These are phyloP conservation scores for Indicator indicator DNA, from an alignment of 2,113 vertebrate species.

Conservation along the genomic window DNA sequence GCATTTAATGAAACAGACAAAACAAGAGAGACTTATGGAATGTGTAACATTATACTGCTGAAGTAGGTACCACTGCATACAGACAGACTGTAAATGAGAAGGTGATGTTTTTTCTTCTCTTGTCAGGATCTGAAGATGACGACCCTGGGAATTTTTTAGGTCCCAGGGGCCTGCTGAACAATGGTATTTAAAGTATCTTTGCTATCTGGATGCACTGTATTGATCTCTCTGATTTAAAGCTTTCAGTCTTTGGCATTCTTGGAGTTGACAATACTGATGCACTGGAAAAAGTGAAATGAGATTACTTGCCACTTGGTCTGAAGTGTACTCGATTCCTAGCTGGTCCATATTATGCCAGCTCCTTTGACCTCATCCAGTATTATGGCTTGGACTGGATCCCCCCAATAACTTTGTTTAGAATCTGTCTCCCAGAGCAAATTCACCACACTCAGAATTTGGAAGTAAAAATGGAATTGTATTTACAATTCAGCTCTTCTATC, in stretches of 20 bases:
- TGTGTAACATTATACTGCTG: background rate
- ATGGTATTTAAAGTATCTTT: slow-evolving; percentile 75
- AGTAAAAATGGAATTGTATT: too few relatives aligned
- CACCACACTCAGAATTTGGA: too few relatives aligned
- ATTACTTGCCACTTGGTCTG: background rate
- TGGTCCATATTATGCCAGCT: background rate
- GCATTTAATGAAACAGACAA: background rate
- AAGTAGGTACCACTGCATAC: background rate
- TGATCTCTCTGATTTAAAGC: slow-evolving; percentile 15
- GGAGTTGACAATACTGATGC: slow-evolving; percentile 52
- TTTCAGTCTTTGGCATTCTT: slow-evolving; percentile 63
- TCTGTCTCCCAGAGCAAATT: too few relatives aligned
- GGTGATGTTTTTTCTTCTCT: slow-evolving; percentile 68
- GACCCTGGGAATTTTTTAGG: slow-evolving; percentile 72
- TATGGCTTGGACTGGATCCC: too few relatives aligned
- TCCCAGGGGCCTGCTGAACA: slow-evolving; percentile 70
- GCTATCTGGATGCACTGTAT: slow-evolving; percentile 4
- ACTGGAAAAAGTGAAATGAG: background rate
- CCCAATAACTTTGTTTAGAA: too few relatives aligned
- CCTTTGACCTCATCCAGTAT: background rate
- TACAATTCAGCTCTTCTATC: too few relatives aligned
- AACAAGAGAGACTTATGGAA: background rate
- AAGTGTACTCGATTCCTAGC: background rate
- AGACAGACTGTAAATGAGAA: background rate
- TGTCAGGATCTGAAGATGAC: slow-evolving; percentile 78